Base-by-base conservation (phyloP, 2,888 invertebrate genomes). In the Amblyteles armatorius region DNA sequence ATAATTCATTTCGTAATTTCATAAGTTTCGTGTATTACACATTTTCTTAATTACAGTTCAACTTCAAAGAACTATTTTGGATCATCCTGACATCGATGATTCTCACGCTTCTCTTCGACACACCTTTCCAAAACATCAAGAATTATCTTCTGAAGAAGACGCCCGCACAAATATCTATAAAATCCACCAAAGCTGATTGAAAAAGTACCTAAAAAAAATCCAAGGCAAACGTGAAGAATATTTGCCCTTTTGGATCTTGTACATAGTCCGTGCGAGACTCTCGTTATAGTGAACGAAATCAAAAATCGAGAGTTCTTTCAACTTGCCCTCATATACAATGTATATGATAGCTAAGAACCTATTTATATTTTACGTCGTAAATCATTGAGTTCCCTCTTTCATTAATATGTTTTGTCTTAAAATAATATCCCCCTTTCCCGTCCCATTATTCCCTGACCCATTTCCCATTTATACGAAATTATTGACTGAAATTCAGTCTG, bases 71-170 rank as follows among this genome's bases (percentile, higher is more conserved):
- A 93, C 93, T 95, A 55, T 85, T 94, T 16, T 95, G 95, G 93
- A 95, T 96, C 29, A 87, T 95, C 55, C 68, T 94, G 13, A 94
- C 95, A 5, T 96, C 96, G 0, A 93, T 94, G 26, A 87, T 94
- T 16, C 93, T 96, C 65, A 96, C 96, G 4, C 91, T 96, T 33
- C 92, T 96, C 3, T 95, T 97, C 87, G 97, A 97, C 90, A 94
- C 95, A 84, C 97, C 97, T 13, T 96, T 96, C 90, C 96, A 96
- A 93, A 96, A 96, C 90, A 94, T 97, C n/a, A 95, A 95, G 90
- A 95, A 95, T 89, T 90, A 95, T 80, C 90, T 95, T 52, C 93
- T 95, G 83, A 93, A 92, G 78, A 94, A 92, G 73, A 77, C 82
- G 5, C 26, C 55, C 6, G 29, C 13, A 11, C 52, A 79, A 36